These are phyloP conservation scores for Eupithecia pulchellata DNA, from an alignment of 2,888 invertebrate species.

Conservation along the genomic window DNA sequence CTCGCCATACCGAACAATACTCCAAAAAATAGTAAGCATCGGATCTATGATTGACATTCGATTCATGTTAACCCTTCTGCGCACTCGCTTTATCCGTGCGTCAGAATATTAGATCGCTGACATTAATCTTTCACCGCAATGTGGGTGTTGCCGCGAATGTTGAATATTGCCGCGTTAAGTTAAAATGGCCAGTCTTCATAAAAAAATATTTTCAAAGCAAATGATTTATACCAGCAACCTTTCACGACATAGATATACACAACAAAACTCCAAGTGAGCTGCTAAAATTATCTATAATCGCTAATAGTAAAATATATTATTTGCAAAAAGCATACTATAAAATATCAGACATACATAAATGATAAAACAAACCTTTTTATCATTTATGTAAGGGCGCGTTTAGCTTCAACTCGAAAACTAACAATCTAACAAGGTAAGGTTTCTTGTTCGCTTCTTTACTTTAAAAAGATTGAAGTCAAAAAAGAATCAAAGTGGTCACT, in stretches of 20 bases:
- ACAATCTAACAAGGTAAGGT: too few species aligned
- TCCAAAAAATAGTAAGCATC: not conserved
- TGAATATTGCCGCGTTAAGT: conserved; percentile 3
- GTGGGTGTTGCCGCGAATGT: not conserved
- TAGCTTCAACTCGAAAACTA: too few species aligned
- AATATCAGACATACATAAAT: too few species aligned
- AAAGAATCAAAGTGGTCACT: too few species aligned
- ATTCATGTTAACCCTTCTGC: not conserved
- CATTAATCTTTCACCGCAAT: conserved; percentile 19
- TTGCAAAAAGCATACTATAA: too few species aligned
- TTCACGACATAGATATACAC: not conserved
- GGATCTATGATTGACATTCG: not conserved
- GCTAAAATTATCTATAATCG: too few species aligned
- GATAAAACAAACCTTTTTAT: too few species aligned
- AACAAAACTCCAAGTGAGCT: too few species aligned
- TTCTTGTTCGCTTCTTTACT: too few species aligned
- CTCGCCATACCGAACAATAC: not conserved
- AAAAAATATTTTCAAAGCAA: not conserved
- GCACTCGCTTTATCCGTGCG: conserved; percentile 1
- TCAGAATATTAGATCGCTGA: conserved; percentile 19
- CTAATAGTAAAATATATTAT: too few species aligned
- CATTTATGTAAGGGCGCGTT: too few species aligned
- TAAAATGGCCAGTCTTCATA: not conserved
- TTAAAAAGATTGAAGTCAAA: too few species aligned
- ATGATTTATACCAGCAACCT: not conserved